Evolutionary conservation across 2,888 invertebrate species (phyloP), one percentile per base, ranked within the genome.

Genomic region (Coleophora deauratella): DNA sequence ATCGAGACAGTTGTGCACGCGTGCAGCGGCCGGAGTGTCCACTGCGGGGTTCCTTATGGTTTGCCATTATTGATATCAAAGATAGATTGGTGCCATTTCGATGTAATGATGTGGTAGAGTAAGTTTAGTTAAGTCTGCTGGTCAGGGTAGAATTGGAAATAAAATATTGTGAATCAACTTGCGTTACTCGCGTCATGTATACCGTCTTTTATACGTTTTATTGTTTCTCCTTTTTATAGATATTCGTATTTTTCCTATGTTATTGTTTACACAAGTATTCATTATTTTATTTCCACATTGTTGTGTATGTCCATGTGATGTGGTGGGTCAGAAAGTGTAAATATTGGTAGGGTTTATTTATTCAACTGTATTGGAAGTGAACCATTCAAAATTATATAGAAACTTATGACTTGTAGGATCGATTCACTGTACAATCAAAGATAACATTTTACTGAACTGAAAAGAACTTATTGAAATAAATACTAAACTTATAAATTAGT

Each of bases 61-160:
- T 84, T 85, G 84, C 85, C 84, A 85, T 85, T 84, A 72, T 70
- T 77, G 72, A 84, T 85, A 85, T 85, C 85, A 85, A 85, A 85
- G 85, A 85, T 84, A 84, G 84, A 80, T 84, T 80, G 85, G 85
- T 85, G 85, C 85, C 85, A 85, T 85, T 82, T 81, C 79, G 79
- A 70, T 79, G 72, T 84, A 77, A 80, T 70, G 81, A 82, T 66
- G 80, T 66, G 81, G 77, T 81, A 82, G 81, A 52, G 76, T 85
- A 81, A 80, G 84, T 71, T 78, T 73, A 84, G 80, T 76, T 84
- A 81, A 77, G 84, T 80, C 78, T 76, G 80, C 79, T 67, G 84
- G 84, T 80, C 84, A 85, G 85, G 84, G 84, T 84, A 82, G 80
- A 68, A 68, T 70, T 75, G 79, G 79, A 78, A 76, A 74, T 80